Base-by-base conservation (phyloP, 2,797 vertebrate genomes). In the Melanotaenia trifasciata region DNA sequence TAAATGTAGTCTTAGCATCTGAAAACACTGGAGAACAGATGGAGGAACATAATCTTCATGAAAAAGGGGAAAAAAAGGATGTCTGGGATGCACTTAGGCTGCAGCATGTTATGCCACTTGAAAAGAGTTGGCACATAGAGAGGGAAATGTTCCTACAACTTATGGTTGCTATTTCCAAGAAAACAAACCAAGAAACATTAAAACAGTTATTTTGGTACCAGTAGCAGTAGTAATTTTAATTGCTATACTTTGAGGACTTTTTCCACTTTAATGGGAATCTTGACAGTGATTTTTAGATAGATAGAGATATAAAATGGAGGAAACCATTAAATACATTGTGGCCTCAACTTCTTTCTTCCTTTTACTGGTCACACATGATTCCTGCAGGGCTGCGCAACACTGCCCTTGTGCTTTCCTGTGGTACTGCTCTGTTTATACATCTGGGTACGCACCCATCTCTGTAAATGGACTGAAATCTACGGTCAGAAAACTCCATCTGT, bases 11-110 rank as follows among this genome's bases (percentile, higher is more conserved):
- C 36, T 38, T 63, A 72, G 40, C 33, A 62, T 74, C 58, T 16
- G 56, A 57, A 83, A 78, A 20, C 1, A 51, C 11, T 40, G 9
- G 51, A 70, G 58, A 51, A 79, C 65, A 74, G 59, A 74, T 43
- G 54, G 43, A 35, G 51, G 45, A 62, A 1, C 53, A 36, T 58
- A 6, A 63, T 71, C 47, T 51, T 60, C 26, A 66, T n/a, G n/a
- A 45, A 76, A 26, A 28, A 59, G n/a, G n/a, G n/a, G n/a, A 33
- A 33, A 14, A 16, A 16, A 4, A 2, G 38, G 56, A 43, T 59
- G 36, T 54, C 60, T 50, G 59, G 47, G 20, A 74, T 56, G 22
- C 3, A 35, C 22, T 45, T 14, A 22, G 54, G 43, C 70, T 58
- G 22, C 54, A 56, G 35, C 13, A 20, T 64, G 57, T 64, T 60